Conservation (phyloP, 2,113 vertebrate species). For the Spea bombifrons region DNA sequence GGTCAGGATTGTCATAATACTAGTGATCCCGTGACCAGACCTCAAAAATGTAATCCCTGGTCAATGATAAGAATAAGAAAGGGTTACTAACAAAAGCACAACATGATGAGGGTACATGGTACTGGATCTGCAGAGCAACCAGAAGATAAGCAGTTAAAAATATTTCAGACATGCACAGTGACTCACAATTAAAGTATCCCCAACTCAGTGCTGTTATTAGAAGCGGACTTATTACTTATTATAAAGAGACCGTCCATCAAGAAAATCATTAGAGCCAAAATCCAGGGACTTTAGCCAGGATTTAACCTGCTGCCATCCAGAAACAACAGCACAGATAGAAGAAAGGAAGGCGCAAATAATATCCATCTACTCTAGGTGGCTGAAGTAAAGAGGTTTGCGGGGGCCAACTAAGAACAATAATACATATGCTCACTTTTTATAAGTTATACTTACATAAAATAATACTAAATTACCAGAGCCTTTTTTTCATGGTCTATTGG, state of each 20-base stretch:
- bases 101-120: background rate
- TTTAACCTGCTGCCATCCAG: background rate
- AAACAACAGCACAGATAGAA: background rate
- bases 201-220: constrained; percentile 14
- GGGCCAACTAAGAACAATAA: too few relatives aligned
- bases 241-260: constrained; percentile 4
- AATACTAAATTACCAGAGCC: too few relatives aligned
- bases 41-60: background rate
- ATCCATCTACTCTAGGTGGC: too few relatives aligned
- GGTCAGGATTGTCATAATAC: too few relatives aligned
- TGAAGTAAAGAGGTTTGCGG: too few relatives aligned
- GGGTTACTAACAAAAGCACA: background rate
- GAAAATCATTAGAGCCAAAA: constrained; percentile 28
- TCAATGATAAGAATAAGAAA: background rate
- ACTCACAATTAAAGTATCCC: constrained; percentile 7
- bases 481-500: too few relatives aligned
- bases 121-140: background rate
- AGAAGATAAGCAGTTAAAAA: background rate
- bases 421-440: too few relatives aligned
- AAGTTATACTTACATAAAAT: too few relatives aligned
- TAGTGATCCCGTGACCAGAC: too few relatives aligned
- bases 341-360: too few relatives aligned
- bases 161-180: background rate
- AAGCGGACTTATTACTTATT: constrained; percentile 20
- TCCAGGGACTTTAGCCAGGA: background rate